Conservation (phyloP, 2,113 vertebrate genomes). For the Thalassoma bifasciatum region DNA sequence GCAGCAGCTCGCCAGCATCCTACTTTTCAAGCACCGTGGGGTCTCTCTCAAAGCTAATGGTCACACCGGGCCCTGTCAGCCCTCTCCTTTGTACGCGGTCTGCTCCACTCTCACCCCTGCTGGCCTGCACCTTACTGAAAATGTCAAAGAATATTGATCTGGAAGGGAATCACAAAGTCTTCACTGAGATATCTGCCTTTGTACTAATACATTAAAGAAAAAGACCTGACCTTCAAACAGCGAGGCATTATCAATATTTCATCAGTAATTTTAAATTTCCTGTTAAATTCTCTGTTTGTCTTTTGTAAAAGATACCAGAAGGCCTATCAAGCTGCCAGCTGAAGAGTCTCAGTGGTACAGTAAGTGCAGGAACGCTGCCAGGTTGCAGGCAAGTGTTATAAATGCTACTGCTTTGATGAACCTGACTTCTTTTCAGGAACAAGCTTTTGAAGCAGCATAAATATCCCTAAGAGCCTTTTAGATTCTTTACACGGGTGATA, state of each 20-base stretch:
- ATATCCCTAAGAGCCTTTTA: slow-evolving; percentile 30
- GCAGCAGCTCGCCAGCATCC: slow-evolving; percentile 54
- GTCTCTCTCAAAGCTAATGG: slow-evolving; percentile 79
- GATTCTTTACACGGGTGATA: slow-evolving; percentile 1
- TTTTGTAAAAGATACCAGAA: not conserved
- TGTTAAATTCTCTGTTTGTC: slow-evolving; percentile 8
- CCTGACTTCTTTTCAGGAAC: slow-evolving; percentile 9
- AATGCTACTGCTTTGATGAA: slow-evolving; percentile 39
- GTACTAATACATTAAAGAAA: slow-evolving; percentile 65
- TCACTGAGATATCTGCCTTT: slow-evolving; percentile 72
- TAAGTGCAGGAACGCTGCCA: slow-evolving; percentile 12
- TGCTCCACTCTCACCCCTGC: slow-evolving; percentile 65
- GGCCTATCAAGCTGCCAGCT: not conserved
- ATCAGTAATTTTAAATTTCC: slow-evolving; percentile 34
- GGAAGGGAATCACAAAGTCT: slow-evolving; percentile 74
- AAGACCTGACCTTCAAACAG: slow-evolving; percentile 68
- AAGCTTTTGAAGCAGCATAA: slow-evolving; percentile 24
- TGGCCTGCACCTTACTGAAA: slow-evolving; percentile 77
- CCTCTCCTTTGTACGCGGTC: slow-evolving; percentile 73
- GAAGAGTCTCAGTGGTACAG: not conserved
- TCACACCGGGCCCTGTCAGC: slow-evolving; percentile 76
- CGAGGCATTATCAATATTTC: slow-evolving; percentile 61
- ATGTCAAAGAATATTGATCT: slow-evolving; percentile 82
- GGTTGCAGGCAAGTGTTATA: slow-evolving; percentile 21
- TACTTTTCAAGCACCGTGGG: slow-evolving; percentile 62